Percentiles rank a stretch among this genome's conserved stretches.
Conservation (phyloP, 2,888 invertebrate species). For the Amiota communis region DNA sequence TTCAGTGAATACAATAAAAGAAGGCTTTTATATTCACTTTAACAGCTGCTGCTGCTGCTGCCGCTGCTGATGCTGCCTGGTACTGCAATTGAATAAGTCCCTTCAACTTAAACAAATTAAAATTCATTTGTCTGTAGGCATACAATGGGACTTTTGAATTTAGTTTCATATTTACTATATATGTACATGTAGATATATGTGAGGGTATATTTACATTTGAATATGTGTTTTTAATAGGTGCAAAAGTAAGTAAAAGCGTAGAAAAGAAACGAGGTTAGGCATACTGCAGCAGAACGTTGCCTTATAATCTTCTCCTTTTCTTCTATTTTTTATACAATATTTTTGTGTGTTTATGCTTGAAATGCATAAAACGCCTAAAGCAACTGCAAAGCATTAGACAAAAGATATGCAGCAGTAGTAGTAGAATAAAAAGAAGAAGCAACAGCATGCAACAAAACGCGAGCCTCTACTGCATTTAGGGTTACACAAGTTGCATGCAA, state of each 20-base stretch:
- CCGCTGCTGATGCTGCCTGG: too few relatives aligned
- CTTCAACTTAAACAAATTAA: constrained; percentile 55
- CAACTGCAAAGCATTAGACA: background rate
- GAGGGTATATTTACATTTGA: constrained; percentile 2
- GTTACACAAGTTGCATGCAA: constrained; percentile 31
- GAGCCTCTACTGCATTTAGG: background rate
- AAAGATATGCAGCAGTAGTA: too few relatives aligned
- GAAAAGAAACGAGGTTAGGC: constrained; percentile 43
- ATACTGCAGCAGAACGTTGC: constrained; percentile 11
- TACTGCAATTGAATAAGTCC: too few relatives aligned
- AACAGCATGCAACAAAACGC: too few relatives aligned
- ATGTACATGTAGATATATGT: constrained; percentile 1
- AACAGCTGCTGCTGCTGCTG: background rate
- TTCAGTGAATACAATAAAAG: background rate
- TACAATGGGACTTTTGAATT: constrained; percentile 44
- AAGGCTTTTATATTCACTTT: background rate
- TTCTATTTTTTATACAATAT: too few relatives aligned
- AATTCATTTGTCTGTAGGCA: constrained; percentile 54
- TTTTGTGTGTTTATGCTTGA: background rate
- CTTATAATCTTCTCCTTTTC: too few relatives aligned
- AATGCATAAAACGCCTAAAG: constrained; percentile 27
- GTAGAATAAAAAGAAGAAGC: too few relatives aligned
- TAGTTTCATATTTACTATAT: background rate
- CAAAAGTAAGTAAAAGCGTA: constrained; percentile 17
- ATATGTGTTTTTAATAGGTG: constrained; percentile 20